Conservation (phyloP, 2,113 vertebrate species). For the Fregetta grallaria region DNA sequence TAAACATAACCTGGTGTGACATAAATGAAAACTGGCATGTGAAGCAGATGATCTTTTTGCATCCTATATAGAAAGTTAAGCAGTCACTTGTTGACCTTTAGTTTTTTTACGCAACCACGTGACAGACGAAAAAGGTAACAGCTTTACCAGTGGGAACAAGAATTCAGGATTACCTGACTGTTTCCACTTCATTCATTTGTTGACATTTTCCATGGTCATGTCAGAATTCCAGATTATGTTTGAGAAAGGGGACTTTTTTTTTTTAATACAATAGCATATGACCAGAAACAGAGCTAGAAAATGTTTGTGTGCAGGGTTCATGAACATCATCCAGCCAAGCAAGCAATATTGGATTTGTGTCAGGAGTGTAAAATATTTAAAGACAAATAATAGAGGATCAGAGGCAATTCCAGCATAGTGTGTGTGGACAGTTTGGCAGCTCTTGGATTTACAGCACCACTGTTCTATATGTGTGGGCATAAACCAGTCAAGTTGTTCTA, state of each 20-base stretch:
- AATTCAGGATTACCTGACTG: neutral
- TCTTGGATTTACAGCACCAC: slow-evolving; percentile 33
- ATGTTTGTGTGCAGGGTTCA: neutral
- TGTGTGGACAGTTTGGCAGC: slow-evolving; percentile 27
- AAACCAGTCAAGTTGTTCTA: slow-evolving; percentile 29
- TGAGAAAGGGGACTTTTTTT: neutral
- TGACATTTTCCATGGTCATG: neutral
- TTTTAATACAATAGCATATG: neutral
- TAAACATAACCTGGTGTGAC: neutral
- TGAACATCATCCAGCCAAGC: slow-evolving; percentile 10
- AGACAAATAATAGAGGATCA: slow-evolving; percentile 59
- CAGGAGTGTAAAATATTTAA: slow-evolving; percentile 60
- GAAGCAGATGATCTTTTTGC: neutral
- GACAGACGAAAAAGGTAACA: neutral
- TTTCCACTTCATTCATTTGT: neutral
- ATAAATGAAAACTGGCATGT: neutral
- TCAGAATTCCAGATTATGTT: neutral
- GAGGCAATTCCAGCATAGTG: neutral
- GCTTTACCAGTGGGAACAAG: neutral
- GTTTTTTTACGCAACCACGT: neutral
- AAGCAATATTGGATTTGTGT: slow-evolving; percentile 63
- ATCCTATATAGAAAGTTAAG: neutral
- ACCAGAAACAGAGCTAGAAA: neutral
- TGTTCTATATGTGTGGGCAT: neutral
- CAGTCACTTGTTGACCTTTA: neutral